Percentiles rank a stretch among this genome's conserved stretches.
Conservation (phyloP, 2,797 vertebrate genomes). For the Anas bernieri region DNA sequence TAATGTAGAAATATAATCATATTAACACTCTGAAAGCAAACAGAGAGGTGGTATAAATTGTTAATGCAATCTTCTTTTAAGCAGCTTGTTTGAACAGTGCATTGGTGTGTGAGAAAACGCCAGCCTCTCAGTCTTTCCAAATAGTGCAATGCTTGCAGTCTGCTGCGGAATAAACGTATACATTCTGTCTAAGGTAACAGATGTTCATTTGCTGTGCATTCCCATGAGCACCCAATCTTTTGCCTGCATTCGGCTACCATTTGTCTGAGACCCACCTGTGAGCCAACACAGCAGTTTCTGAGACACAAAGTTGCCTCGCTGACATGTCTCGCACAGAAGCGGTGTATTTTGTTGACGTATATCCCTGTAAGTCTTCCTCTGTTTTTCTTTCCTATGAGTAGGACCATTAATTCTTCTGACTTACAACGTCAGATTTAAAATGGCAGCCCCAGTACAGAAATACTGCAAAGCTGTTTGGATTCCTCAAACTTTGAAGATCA, state of each 20-base stretch:
- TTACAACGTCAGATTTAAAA: constrained; percentile 20
- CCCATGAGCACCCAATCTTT: constrained; percentile 40
- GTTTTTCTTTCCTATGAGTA: neutral
- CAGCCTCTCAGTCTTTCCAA: constrained; percentile 33
- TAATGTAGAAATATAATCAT: constrained; percentile 16
- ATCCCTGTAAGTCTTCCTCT: neutral
- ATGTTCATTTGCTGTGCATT: constrained; percentile 52
- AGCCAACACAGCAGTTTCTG: constrained; percentile 59
- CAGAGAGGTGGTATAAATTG: constrained; percentile 56
- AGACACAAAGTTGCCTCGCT: neutral
- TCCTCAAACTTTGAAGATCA: constrained; percentile 70
- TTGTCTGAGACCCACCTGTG: constrained; percentile 56
- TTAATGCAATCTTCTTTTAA: constrained; percentile 56
- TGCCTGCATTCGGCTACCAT: constrained; percentile 21
- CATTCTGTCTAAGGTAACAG: constrained; percentile 61
- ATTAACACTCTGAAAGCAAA: constrained; percentile 40
- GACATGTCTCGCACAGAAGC: neutral
- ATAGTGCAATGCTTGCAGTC: constrained; percentile 53
- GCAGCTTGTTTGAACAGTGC: constrained; percentile 43
- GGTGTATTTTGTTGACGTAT: neutral
- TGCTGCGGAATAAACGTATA: constrained; percentile 4
- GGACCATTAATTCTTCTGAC: constrained; percentile 40
- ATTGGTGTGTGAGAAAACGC: constrained; percentile 19
- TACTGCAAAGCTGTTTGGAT: constrained; percentile 66
- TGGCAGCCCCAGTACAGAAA: constrained; percentile 14